Evolutionary conservation across 2,888 invertebrate genomes (phyloP).

Genomic region (Mantis religiosa): DNA sequence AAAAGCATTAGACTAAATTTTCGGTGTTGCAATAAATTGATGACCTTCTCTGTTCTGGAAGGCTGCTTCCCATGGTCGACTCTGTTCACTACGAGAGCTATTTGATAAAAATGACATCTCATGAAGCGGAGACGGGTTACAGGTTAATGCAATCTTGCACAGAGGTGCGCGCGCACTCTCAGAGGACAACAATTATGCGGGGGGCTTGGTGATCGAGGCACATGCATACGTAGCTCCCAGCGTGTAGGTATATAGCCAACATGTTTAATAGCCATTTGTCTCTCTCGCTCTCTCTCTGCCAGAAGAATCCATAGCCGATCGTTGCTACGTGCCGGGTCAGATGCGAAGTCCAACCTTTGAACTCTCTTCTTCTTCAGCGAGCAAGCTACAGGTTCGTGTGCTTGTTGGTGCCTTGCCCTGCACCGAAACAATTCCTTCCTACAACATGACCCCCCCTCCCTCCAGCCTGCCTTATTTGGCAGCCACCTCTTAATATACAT

Average conservation of each 20-base stretch:
- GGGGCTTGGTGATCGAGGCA: not conserved
- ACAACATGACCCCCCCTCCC: not conserved
- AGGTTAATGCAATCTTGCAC: not conserved
- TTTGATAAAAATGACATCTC: not conserved
- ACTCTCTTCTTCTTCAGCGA: not conserved
- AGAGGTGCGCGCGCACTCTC: not conserved
- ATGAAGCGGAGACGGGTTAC: not conserved
- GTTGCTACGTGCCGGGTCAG: not conserved
- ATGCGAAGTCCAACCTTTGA: not conserved
- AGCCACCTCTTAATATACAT: not conserved
- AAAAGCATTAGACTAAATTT: not conserved
- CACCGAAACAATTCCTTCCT: not conserved
- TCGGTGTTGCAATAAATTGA: not conserved
- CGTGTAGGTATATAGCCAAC: not conserved
- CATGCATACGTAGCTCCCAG: not conserved
- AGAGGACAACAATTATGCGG: not conserved
- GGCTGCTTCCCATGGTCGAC: not conserved
- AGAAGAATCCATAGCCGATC: constrained; percentile 4
- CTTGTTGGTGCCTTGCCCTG: not conserved
- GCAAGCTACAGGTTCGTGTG: not conserved
- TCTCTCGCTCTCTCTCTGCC: not conserved
- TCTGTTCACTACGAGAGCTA: too few species aligned
- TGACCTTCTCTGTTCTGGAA: not conserved
- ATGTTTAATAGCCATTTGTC: not conserved
- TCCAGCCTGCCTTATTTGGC: not conserved